Conservation (phyloP, 1,140 invertebrate species). For the Ericerus pela region DNA sequence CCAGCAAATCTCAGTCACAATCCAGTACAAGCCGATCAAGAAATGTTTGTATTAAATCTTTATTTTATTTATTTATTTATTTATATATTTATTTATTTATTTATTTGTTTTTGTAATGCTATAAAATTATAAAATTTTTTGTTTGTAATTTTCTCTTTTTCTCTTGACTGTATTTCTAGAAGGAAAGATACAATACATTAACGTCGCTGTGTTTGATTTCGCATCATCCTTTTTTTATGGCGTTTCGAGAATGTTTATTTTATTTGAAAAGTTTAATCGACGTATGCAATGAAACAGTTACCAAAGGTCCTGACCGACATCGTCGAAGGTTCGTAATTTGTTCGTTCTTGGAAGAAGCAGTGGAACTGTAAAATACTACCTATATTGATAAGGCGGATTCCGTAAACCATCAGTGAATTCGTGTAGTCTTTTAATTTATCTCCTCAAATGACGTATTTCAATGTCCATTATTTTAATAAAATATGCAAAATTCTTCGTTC, state of each 20-base stretch:
- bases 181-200: constrained; percentile 46
- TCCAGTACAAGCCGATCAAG: neutral
- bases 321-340: neutral
- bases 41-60: neutral
- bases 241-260: constrained; percentile 92
- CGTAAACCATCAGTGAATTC: no score
- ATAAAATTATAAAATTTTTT: no score
- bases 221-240: constrained; percentile 97
- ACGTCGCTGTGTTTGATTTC: constrained; percentile 95
- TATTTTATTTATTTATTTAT: no score
- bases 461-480: constrained; percentile 7
- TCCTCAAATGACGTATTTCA: no score
- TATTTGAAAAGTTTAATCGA: constrained; percentile 90
- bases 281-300: constrained; percentile 80
- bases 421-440: no score
- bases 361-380: no score
- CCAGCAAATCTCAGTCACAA: neutral
- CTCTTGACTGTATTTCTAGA: neutral
- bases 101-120: no score
- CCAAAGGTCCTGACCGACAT: neutral
- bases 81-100: no score
- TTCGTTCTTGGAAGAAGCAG: neutral
- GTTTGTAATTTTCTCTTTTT: neutral
- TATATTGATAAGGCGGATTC: no score
- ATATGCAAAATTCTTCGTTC: constrained; percentile 21